These are phyloP conservation scores for Zaprionus tsacasi DNA, from an alignment of 1,140 invertebrate genomes.

Conservation along the genomic window DNA sequence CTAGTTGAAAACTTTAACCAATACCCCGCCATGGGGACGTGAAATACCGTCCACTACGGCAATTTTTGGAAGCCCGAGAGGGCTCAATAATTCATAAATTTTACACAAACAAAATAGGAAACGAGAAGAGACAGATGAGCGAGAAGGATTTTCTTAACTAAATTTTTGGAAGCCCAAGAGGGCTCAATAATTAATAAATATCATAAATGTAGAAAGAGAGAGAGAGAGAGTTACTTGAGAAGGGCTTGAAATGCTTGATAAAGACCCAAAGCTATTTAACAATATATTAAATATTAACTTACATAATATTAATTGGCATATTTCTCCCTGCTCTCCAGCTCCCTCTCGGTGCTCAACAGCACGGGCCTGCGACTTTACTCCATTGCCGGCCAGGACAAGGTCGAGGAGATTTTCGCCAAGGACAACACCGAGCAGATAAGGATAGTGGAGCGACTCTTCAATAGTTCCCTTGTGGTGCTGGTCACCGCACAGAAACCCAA, in stretches of 20 bases:
- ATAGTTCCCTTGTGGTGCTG: constrained; percentile 81
- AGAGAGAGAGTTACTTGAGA: background rate
- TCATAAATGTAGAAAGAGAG: background rate
- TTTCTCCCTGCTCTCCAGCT: constrained; percentile 38
- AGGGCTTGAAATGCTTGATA: too few species aligned
- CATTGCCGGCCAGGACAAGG: constrained; percentile 70
- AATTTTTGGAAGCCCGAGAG: constrained; percentile 90
- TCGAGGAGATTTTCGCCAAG: constrained; percentile 83
- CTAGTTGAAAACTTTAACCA: constrained; percentile 88
- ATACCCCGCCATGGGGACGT: constrained; percentile 96
- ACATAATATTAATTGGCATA: too few species aligned
- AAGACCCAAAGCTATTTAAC: too few species aligned
- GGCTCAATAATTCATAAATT: too few species aligned
- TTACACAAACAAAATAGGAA: too few species aligned
- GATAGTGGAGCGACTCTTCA: constrained; percentile 83
- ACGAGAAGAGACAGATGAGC: too few species aligned
- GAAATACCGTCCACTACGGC: constrained; percentile 95
- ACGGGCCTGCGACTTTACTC: constrained; percentile 73
- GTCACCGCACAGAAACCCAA: constrained; percentile 80
- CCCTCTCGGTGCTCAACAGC: constrained; percentile 71
- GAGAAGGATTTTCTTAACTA: too few species aligned
- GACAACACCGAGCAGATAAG: constrained; percentile 79
- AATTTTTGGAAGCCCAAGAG: constrained; percentile 90
- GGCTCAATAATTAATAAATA: constrained; percentile 73
- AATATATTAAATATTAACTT: too few species aligned